These are phyloP conservation scores for Acleris literana DNA, from an alignment of 2,888 invertebrate genomes.

Conservation along the genomic window DNA sequence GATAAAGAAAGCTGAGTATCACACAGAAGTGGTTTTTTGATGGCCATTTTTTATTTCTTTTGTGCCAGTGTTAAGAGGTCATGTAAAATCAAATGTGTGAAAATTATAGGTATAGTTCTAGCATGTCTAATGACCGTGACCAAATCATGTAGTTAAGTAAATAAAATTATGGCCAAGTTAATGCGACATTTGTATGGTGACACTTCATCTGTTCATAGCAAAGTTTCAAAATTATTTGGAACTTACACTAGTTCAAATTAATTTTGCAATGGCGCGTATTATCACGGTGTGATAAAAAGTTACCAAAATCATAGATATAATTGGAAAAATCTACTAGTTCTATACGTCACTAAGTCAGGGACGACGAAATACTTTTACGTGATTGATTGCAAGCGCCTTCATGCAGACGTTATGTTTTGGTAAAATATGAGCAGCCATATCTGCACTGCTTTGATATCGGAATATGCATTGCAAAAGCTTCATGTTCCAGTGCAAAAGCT, in stretches of 20 bases:
- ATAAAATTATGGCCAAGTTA: too few relatives aligned
- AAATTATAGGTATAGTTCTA: too few relatives aligned
- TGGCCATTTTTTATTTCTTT: neutral
- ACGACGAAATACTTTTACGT: conserved; percentile 51
- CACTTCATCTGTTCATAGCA: neutral
- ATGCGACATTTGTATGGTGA: neutral
- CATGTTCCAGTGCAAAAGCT: conserved; percentile 1
- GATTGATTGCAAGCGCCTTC: conserved; percentile 46
- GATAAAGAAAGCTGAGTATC: conserved; percentile 54
- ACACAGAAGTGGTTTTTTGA: conserved; percentile 45
- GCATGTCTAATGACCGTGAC: too few relatives aligned
- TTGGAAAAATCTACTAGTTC: conserved; percentile 50
- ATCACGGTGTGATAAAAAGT: conserved; percentile 47
- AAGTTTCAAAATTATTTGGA: neutral
- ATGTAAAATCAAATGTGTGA: too few relatives aligned
- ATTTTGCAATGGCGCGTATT: conserved; percentile 11
- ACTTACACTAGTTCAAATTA: neutral
- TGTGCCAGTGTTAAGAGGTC: neutral
- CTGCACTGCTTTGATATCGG: conserved; percentile 15
- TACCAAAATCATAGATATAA: conserved; percentile 56
- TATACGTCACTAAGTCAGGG: conserved; percentile 47
- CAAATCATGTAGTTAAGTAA: too few relatives aligned
- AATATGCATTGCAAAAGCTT: conserved; percentile 14
- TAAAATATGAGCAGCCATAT: conserved; percentile 22
- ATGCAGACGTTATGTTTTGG: conserved; percentile 25